These are phyloP conservation scores for Drosophila takahashii DNA, from an alignment of 1,140 invertebrate species.

Conservation along the genomic window DNA sequence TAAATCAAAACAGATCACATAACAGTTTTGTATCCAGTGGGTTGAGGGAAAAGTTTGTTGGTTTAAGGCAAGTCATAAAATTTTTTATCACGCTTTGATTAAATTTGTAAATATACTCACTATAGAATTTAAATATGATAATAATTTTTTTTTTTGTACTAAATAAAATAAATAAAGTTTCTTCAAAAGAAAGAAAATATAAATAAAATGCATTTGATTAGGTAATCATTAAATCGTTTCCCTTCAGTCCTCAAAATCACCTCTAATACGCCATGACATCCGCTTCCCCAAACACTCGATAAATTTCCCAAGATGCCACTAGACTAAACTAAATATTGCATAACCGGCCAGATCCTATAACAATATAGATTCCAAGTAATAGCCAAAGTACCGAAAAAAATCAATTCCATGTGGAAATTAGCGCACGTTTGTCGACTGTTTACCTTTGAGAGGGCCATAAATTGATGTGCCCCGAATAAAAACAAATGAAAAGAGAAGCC, in stretches of 20 bases:
- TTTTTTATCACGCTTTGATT: slow-evolving; percentile 1
- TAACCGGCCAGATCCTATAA: slow-evolving; percentile 28
- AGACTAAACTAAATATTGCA: slow-evolving; percentile 17
- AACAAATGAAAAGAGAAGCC: slow-evolving; percentile 34
- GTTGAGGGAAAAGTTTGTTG: slow-evolving; percentile 8
- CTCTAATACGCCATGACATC: slow-evolving; percentile 20
- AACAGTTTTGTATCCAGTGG: slow-evolving; percentile 6
- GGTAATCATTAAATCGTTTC: neutral
- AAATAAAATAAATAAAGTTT: neutral
- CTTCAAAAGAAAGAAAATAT: no score
- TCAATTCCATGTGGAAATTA: slow-evolving; percentile 61
- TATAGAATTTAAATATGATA: neutral
- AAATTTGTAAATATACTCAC: neutral
- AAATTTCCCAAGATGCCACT: slow-evolving; percentile 10
- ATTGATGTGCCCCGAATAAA: slow-evolving; percentile 53
- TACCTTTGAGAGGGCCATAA: slow-evolving; percentile 61
- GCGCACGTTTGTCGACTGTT: slow-evolving; percentile 68
- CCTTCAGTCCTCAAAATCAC: neutral
- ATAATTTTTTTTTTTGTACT: no score
- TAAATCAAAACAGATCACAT: slow-evolving; percentile 28
- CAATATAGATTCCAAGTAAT: slow-evolving; percentile 29
- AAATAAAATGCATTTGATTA: no score
- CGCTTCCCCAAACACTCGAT: slow-evolving; percentile 5
- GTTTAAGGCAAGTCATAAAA: neutral
- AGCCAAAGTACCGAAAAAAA: slow-evolving; percentile 36